Evolutionary conservation across 2,888 invertebrate species (phyloP), one percentile per base, ranked within the genome.

Genomic region (Campoletis raptor): DNA sequence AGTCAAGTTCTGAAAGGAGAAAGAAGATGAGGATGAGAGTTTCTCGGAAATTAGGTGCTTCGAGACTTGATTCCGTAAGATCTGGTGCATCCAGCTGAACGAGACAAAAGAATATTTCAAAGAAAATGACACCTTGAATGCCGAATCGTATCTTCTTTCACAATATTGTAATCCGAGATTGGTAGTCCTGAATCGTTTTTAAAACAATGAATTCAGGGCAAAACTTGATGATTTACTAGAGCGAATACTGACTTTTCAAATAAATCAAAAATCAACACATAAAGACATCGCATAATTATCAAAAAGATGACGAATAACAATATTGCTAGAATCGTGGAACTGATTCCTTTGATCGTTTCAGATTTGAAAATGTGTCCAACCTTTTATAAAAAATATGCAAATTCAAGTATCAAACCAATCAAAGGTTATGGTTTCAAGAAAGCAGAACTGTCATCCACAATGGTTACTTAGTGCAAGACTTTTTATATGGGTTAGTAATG

Each of bases 61-160:
- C 76, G 70, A 76, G 82, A 85, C 82, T 85, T 82, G 76, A 87
- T 85, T 87, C 82, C 76, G 66, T 79, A 82, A 87, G 82, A 87
- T 82, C 66, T 77, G 40, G 36, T 15, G 57, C 72, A 79, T 52
- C 78, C 69, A 52, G 42, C 81, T 54, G 66, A 82, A 78, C 74
- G 40, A 76, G 85, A 80, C 76, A 80, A 79, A 74, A 67, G 78
- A 76, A 85, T 87, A 64, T 85, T 76, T 54, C 30, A 66, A 69
- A 73, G 76, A 76, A 86, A 48, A 66, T 24, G 64, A 81, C 61
- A 79, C 64, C 76, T 76, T 37, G 12, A 66, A 66, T 54, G 40
- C 36, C 30, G 15, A 36, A 18, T 82, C 52, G 69, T 24, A 69
- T 73, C 69, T 30, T 64, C 40, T 57, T 61, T 30, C 24, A 10